Evolutionary conservation across 2,113 vertebrate species (phyloP).

Genomic region (Chamaetylas fuelleborni): DNA sequence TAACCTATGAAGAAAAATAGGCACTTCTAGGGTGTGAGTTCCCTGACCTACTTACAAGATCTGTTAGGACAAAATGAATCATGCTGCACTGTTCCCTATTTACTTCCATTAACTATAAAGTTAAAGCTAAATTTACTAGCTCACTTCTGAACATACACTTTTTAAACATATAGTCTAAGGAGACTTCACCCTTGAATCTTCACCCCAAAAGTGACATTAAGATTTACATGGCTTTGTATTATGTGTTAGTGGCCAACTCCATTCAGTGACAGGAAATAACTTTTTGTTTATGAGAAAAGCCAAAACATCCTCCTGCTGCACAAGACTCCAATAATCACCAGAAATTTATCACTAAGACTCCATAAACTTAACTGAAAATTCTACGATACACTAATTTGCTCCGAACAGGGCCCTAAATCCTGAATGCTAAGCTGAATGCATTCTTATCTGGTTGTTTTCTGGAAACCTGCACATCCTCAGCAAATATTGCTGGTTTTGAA

Average conservation of each 20-base stretch:
- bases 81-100: not conserved
- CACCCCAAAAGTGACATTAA: not conserved
- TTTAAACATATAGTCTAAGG: not conserved
- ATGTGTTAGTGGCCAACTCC: not conserved
- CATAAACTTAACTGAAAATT: not conserved
- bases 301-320: not conserved
- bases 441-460: not conserved
- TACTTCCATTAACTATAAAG: not conserved
- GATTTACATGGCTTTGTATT: not conserved
- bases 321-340: not conserved
- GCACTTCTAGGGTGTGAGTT: not conserved
- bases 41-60: slow-evolving; percentile 2
- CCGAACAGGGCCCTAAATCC: not conserved
- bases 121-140: not conserved
- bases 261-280: not conserved
- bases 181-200: not conserved
- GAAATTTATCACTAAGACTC: not conserved
- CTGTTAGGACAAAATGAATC: not conserved
- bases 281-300: not conserved
- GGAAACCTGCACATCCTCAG: not conserved
- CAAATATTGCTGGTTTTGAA: not conserved
- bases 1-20: not conserved
- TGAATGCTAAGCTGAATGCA: not conserved
- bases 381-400: not conserved
- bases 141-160: not conserved